A percentile compares a stretch with the other conserved stretches of the same genome.
phyloP scores from a whole-genome alignment of 2,888 invertebrate species.

The Ophion obscuratus region DNA sequence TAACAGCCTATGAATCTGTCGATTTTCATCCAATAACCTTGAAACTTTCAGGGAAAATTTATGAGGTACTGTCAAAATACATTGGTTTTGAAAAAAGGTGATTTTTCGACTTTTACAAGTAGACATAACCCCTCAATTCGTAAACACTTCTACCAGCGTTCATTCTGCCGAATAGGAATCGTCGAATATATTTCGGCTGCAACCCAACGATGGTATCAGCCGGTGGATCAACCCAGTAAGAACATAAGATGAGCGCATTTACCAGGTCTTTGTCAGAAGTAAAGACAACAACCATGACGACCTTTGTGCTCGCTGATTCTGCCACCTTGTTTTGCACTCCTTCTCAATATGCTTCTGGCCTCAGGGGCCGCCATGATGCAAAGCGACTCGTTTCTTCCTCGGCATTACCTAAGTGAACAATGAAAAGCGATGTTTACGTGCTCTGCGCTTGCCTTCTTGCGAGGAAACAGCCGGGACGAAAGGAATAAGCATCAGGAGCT shows the following conservation, averaged over 20 bases:
- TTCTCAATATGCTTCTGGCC: not conserved
- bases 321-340: not conserved
- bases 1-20: too few relatives aligned
- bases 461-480: not conserved
- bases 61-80: too few relatives aligned
- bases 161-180: not conserved
- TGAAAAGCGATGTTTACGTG: slow-evolving; percentile 15
- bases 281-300: not conserved
- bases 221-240: not conserved
- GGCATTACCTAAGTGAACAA: not conserved
- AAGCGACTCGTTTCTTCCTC: too few relatives aligned
- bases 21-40: too few relatives aligned
- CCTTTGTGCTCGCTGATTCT: not conserved
- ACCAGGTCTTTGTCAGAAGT: slow-evolving; percentile 6
- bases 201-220: not conserved
- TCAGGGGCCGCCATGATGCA: too few relatives aligned
- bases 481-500: slow-evolving; percentile 19
- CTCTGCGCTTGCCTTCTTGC: slow-evolving; percentile 4
- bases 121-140: too few relatives aligned
- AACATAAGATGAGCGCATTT: not conserved
- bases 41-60: too few relatives aligned
- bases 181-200: slow-evolving; percentile 6
- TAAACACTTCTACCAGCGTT: too few relatives aligned
- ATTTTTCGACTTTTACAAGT: too few relatives aligned
- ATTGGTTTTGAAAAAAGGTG: too few relatives aligned